Evolutionary conservation across 2,113 vertebrate genomes (phyloP).

Genomic region (Myrmecophaga tridactyla): DNA sequence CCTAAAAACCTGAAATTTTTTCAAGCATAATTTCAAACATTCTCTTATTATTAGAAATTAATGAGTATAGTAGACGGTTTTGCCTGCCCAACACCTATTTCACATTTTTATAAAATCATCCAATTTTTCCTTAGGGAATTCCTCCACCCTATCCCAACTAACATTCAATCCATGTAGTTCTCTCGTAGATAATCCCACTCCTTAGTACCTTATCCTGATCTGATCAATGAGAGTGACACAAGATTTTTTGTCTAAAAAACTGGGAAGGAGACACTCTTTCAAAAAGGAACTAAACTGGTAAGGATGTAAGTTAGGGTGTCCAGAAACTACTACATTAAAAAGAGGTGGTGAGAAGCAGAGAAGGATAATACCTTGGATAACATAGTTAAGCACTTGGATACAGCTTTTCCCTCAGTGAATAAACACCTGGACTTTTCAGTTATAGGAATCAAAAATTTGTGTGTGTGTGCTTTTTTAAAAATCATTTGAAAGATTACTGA

Average conservation of each 20-base stretch:
- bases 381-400: not conserved
- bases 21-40: not conserved
- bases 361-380: not conserved
- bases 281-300: conserved; percentile 19
- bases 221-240: not conserved
- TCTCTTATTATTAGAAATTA: conserved; percentile 3
- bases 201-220: not conserved
- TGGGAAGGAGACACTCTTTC: conserved; percentile 21
- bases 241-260: not conserved
- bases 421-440: too few relatives aligned
- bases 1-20: not conserved
- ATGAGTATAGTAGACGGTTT: not conserved
- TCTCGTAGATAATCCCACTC: not conserved
- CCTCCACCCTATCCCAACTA: not conserved
- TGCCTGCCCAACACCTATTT: not conserved
- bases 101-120: not conserved
- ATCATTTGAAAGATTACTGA: conserved; percentile 22
- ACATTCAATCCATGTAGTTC: not conserved
- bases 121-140: not conserved
- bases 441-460: too few relatives aligned
- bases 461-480: too few relatives aligned
- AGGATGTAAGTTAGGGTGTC: not conserved
- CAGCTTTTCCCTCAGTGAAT: not conserved
- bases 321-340: not conserved
- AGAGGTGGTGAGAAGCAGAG: not conserved